Evolutionary conservation across 2,113 vertebrate genomes (phyloP), one percentile per base, ranked within the genome.

Genomic region (Tricholaema leucomelas): DNA sequence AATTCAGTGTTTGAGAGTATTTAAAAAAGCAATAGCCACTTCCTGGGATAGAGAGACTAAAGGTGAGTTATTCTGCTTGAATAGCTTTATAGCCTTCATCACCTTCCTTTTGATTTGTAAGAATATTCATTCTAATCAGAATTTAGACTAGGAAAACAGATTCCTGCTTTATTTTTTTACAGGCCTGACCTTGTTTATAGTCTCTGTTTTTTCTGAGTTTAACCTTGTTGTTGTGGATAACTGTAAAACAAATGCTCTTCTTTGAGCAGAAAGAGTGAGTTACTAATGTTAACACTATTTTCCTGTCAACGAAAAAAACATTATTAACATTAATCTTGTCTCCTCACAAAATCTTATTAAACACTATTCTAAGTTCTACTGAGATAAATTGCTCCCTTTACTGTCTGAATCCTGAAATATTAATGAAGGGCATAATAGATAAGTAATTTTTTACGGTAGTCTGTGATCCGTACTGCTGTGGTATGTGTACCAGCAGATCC

Each of bases 311-410:
- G 82, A 81, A 91, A 88, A 88, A 94, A 93, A 60, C 61, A 77
- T 81, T 92, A 91, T 81, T 85, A 93, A 80, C 85, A 95, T 95
- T 90, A 92, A 94, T 94, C 90, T 90, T 94, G 71, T 87, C 86
- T 82, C 36, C 71, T 88, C 9, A 1, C 56, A 84, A 95, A 88
- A 93, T 86, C 83, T 87, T 90, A 82, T 91, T 93, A 95, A 94
- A 86, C 5, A 76, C 30, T 36, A 65, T 86, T 83, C 46, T 79
- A 90, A 63, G 60, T 85, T 85, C 59, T 13, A 90, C 82, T 64
- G 72, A 94, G 78, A 94, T 72, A 90, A 90, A 94, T 90, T 56
- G 35, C 46, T 94, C 52, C 60, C 56, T 92, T 93, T 92, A 81
- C 70, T 81, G 66, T 69, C 77, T 90, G 85, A 77, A 81, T 70